A percentile compares a stretch with the other conserved stretches of the same genome.
Evolutionary conservation across 2,113 vertebrate species (phyloP).

Genomic region (Anhinga rufa): DNA sequence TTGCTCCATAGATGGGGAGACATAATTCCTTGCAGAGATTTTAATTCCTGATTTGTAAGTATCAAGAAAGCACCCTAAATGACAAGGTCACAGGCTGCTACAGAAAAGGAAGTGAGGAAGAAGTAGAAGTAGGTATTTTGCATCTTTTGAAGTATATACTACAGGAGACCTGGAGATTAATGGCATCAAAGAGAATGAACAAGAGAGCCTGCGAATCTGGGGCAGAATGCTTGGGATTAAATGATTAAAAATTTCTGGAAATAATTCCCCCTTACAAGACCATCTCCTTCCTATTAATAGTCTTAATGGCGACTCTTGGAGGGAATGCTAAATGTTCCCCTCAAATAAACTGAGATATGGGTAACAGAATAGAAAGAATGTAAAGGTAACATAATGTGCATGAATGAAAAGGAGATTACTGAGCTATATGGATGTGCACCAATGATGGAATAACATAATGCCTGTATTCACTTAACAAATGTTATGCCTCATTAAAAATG

Average conservation of each 20-base stretch:
- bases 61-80: neutral
- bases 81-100: neutral
- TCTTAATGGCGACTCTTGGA: neutral
- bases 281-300: neutral
- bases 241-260: neutral
- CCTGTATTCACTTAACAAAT: neutral
- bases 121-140: neutral
- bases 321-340: neutral
- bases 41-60: neutral
- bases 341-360: neutral
- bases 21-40: neutral
- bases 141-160: neutral
- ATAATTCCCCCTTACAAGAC: neutral
- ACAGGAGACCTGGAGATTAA: neutral
- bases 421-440: neutral
- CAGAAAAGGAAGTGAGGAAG: neutral
- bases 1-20: neutral
- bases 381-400: neutral
- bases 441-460: neutral
- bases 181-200: neutral
- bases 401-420: neutral
- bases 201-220: neutral
- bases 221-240: neutral
- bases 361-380: neutral
- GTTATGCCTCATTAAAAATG: conserved; percentile 2